Evolutionary conservation across 1,140 invertebrate species (phyloP).

Genomic region (Phortica variegata): DNA sequence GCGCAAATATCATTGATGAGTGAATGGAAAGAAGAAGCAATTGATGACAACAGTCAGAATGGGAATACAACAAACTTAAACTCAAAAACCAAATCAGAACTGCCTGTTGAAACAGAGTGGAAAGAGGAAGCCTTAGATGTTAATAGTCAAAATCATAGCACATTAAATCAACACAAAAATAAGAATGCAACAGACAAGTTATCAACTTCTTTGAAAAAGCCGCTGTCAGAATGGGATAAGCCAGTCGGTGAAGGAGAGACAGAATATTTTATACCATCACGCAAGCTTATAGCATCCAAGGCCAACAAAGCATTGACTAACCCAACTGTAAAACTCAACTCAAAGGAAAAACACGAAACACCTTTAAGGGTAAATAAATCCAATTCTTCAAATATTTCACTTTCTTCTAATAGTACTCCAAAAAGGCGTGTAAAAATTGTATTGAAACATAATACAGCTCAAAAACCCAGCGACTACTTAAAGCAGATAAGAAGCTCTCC

Average conservation of each 20-base stretch:
- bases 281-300: slow-evolving; percentile 42
- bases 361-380: slow-evolving; percentile 11
- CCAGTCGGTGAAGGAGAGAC: slow-evolving; percentile 53
- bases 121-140: neutral
- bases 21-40: slow-evolving; percentile 44
- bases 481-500: slow-evolving; percentile 69
- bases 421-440: slow-evolving; percentile 65
- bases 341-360: slow-evolving; percentile 11
- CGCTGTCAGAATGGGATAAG: slow-evolving; percentile 33
- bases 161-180: slow-evolving; percentile 3
- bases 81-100: neutral
- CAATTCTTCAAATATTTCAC: slow-evolving; percentile 13
- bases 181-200: slow-evolving; percentile 16
- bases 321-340: slow-evolving; percentile 17
- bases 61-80: slow-evolving; percentile 3
- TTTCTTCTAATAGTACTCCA: no score
- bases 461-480: slow-evolving; percentile 70
- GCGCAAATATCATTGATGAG: slow-evolving; percentile 28
- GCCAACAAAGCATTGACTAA: slow-evolving; percentile 31
- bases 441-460: slow-evolving; percentile 66
- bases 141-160: no score
- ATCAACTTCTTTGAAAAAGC: no score
- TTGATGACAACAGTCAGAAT: slow-evolving; percentile 7
- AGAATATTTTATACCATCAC: slow-evolving; percentile 56
- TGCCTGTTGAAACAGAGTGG: neutral